Evolutionary conservation across 2,797 vertebrate species (phyloP).

Genomic region (Trachops cirrhosus): DNA sequence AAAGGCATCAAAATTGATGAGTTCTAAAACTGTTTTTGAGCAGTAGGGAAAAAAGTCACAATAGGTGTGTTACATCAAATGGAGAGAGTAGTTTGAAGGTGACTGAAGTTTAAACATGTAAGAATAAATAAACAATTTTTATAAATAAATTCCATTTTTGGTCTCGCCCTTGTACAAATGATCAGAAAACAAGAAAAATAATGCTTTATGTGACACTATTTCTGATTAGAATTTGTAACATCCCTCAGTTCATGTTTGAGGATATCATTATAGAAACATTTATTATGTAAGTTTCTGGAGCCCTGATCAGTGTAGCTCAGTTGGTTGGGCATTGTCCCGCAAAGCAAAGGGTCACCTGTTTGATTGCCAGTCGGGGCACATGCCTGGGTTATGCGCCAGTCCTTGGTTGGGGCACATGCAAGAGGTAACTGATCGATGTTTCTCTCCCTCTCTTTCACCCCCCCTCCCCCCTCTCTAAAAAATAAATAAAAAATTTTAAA

Average conservation of each 20-base stretch:
- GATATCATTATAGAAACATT: not conserved
- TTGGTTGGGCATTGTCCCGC: not conserved
- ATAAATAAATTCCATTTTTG: not conserved
- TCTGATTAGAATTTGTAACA: not conserved
- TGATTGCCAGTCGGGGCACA: not conserved
- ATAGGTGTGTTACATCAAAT: not conserved
- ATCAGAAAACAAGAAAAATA: not conserved
- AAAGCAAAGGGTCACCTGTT: not conserved
- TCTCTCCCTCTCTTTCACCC: not conserved
- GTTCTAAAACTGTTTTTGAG: not conserved
- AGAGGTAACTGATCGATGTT: not conserved
- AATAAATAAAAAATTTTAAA: not conserved
- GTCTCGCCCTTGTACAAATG: not conserved
- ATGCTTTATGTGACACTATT: not conserved
- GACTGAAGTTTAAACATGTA: not conserved
- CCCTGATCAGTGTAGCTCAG: not conserved
- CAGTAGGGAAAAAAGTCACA: not conserved
- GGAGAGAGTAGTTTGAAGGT: not conserved
- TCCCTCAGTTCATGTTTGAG: not conserved
- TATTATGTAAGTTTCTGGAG: not conserved
- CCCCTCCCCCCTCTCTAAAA: not conserved
- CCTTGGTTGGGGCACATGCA: not conserved
- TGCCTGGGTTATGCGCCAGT: not conserved
- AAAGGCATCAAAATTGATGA: not conserved
- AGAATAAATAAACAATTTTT: not conserved